phyloP scores from a whole-genome alignment of 2,797 vertebrate species.

The Clarias fuscus region DNA sequence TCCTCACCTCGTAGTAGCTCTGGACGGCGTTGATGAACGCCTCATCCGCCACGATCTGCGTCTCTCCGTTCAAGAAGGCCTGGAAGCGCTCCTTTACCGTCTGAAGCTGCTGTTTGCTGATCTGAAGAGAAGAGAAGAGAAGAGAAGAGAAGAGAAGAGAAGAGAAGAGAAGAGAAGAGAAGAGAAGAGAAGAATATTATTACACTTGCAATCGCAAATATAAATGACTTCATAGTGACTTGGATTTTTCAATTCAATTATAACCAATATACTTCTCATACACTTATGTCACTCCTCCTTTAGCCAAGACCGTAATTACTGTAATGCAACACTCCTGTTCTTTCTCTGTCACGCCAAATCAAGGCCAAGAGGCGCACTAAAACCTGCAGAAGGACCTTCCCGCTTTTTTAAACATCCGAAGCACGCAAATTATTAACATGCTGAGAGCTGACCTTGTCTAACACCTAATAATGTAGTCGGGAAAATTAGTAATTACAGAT shows the following conservation, averaged over 20 bases:
- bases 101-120: slow-evolving; percentile 95
- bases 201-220: background rate
- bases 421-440: slow-evolving; percentile 48
- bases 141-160: slow-evolving; percentile 5
- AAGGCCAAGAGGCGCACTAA: background rate
- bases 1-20: slow-evolving; percentile 92
- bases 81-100: slow-evolving; percentile 96
- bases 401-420: background rate
- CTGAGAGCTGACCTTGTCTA: slow-evolving; percentile 30
- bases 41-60: slow-evolving; percentile 96
- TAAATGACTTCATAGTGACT: background rate
- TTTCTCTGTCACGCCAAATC: background rate
- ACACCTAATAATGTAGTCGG: slow-evolving; percentile 42
- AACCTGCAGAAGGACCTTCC: background rate
- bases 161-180: slow-evolving; percentile 12
- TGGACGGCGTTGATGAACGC: slow-evolving; percentile 98
- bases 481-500: slow-evolving; percentile 49
- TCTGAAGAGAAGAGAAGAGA: slow-evolving; percentile 72
- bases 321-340: background rate
- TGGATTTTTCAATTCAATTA: background rate
- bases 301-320: background rate
- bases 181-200: slow-evolving; percentile 16
- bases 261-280: background rate
- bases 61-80: slow-evolving; percentile 93
- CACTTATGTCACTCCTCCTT: background rate